Base-by-base conservation (phyloP, 2,888 invertebrate genomes). In the Mesorhabditis sp. region DNA sequence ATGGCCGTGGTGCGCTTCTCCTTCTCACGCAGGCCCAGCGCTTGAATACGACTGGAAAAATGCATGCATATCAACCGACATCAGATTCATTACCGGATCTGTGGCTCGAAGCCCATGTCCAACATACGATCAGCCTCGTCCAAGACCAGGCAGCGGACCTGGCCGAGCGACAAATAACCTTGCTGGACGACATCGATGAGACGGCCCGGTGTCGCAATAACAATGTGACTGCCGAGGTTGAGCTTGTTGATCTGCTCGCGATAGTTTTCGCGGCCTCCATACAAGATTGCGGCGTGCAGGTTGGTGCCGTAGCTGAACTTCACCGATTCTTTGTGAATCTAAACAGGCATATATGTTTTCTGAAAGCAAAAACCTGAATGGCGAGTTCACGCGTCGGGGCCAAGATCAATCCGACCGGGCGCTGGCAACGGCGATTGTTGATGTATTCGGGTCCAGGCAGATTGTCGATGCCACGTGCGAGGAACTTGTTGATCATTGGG, bases 121-220 rank as follows among this genome's bases (percentile, higher is more conserved):
- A 99, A 89, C 98, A 98, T 99, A 70, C 98, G 91, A 89, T 99
- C 98, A 74, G 98, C 98, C 89, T 98, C 98, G 88, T 99, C 98
- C 74, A 99, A 89, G 68, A 98, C 95, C 74, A 98, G 89, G 86
- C 92, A 97, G 74, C 86, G 87, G 83, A 88, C 87, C 74, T 86
- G 85, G 68, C 96, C 95, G 71, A 98, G 90, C 3, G 93, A 94
- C 80, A 99, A 92, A 87, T 94, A 93, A 73, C 95, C 80, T 72
- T 80, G 74, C 4, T 72, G 92, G 83, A 98, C 90, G 93, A 98
- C 95, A 88, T 98, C 98, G 72, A 93, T 92, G 62, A 99, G 90
- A 70, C 98, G 92, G 67, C 98, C 98, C 2, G 98, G 98, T 10
- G 98, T 99, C 5, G 98, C 98, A 77, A 99, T 97, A 80, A 99